Evolutionary conservation across 1,140 invertebrate species (phyloP).

Genomic region (Ceratosolen solmsi): DNA sequence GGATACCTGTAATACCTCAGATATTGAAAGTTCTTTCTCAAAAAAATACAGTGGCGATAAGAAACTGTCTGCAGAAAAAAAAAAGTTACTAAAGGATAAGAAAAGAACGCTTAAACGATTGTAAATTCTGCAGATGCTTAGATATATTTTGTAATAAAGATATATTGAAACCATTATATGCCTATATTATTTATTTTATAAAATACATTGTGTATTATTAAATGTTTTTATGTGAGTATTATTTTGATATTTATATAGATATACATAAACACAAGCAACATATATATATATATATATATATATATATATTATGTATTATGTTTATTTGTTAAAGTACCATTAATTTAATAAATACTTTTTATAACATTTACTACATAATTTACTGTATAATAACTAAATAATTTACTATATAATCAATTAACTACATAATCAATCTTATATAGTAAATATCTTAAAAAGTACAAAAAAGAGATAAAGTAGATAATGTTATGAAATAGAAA

Average conservation of each 20-base stretch:
- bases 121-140: conserved; percentile 74
- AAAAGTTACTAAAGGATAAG: conserved; percentile 87
- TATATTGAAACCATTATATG: background rate
- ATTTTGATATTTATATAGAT: background rate
- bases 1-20: conserved; percentile 19
- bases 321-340: too few species aligned
- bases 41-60: conserved; percentile 90
- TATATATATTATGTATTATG: too few species aligned
- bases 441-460: too few species aligned
- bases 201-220: background rate
- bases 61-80: conserved; percentile 85
- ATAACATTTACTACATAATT: too few species aligned
- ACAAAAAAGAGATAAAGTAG: too few species aligned
- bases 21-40: conserved; percentile 81
- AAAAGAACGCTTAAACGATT: conserved; percentile 90
- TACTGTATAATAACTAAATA: too few species aligned
- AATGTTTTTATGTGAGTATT: background rate
- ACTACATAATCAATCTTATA: too few species aligned
- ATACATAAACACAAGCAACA: too few species aligned
- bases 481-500: too few species aligned
- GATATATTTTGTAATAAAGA: conserved; percentile 34
- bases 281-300: too few species aligned
- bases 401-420: too few species aligned
- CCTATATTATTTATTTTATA: background rate
- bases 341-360: too few species aligned